Percentiles rank a stretch among this genome's conserved stretches.
phyloP scores from a whole-genome alignment of 2,797 vertebrate genomes.

The Moxostoma hubbsi region DNA sequence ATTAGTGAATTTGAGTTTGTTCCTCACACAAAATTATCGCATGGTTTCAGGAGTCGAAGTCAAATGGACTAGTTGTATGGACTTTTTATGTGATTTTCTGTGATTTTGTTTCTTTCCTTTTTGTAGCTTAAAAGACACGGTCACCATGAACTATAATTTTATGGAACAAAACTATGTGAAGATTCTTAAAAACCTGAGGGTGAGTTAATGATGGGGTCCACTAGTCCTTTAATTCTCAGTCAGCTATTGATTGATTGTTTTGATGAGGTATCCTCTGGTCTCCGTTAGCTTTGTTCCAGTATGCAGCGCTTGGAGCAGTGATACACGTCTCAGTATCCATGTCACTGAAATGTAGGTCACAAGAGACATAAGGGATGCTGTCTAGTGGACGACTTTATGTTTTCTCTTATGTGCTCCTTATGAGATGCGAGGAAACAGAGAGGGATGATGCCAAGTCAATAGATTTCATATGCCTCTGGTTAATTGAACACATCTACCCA shows the following conservation, averaged over 20 bases:
- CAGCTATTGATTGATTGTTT: neutral
- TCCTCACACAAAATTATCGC: too few relatives aligned
- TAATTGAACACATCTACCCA: constrained; percentile 34
- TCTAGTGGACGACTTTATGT: constrained; percentile 6
- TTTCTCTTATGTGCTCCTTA: neutral
- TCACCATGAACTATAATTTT: neutral
- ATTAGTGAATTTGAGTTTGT: too few relatives aligned
- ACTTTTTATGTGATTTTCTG: too few relatives aligned
- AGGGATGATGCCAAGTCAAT: constrained; percentile 23
- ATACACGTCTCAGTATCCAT: constrained; percentile 4
- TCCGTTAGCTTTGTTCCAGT: neutral
- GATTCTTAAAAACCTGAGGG: neutral
- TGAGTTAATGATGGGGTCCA: too few relatives aligned
- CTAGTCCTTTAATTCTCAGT: neutral
- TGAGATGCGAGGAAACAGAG: constrained; percentile 1
- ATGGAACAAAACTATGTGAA: neutral
- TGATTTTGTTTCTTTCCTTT: too few relatives aligned
- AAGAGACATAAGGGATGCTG: constrained; percentile 14
- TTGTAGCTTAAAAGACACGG: neutral
- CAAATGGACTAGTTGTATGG: too few relatives aligned
- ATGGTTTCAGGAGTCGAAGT: too few relatives aligned
- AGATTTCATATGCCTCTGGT: constrained; percentile 31
- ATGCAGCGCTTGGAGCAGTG: neutral
- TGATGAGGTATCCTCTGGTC: neutral
- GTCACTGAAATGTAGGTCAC: constrained; percentile 33